Evolutionary conservation across 2,888 invertebrate species (phyloP).

Genomic region (Nephrotoma appendiculata): DNA sequence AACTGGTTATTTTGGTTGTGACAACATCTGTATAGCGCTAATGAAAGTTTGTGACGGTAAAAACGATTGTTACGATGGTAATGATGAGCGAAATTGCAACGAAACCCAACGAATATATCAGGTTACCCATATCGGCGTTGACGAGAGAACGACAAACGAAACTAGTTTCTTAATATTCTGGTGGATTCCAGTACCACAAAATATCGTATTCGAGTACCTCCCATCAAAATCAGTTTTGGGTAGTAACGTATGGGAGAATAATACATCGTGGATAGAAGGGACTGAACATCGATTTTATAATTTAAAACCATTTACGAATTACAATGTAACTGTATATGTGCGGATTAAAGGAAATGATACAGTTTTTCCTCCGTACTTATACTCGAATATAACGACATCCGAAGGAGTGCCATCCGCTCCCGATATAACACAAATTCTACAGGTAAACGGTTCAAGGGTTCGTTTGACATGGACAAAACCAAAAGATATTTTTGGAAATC

Average conservation of each 20-base stretch:
- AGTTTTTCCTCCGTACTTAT: constrained; percentile 49
- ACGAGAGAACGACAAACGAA: constrained; percentile 45
- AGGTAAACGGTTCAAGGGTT: constrained; percentile 48
- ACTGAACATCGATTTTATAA: constrained; percentile 44
- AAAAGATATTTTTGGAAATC: constrained; percentile 42
- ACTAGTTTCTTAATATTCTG: constrained; percentile 50
- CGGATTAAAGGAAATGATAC: constrained; percentile 33
- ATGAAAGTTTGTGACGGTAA: constrained; percentile 49
- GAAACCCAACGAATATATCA: constrained; percentile 33
- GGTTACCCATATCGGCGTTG: constrained; percentile 49
- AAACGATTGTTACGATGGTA: constrained; percentile 56
- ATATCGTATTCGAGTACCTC: constrained; percentile 41
- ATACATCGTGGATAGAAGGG: constrained; percentile 44
- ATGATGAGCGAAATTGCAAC: constrained; percentile 56
- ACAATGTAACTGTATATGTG: constrained; percentile 67
- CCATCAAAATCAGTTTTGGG: constrained; percentile 43
- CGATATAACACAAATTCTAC: constrained; percentile 44
- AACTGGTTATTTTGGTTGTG: constrained; percentile 39
- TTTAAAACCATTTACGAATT: constrained; percentile 55
- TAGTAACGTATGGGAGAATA: constrained; percentile 42
- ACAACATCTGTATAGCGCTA: constrained; percentile 44
- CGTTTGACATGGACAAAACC: constrained; percentile 57
- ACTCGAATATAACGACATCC: constrained; percentile 44
- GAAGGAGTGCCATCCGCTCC: constrained; percentile 62
- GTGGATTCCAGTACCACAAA: constrained; percentile 31